A percentile compares a stretch with the other conserved stretches of the same genome.
These are phyloP conservation scores for Catotricha subobsoleta DNA, from an alignment of 2,888 invertebrate species.

Conservation along the genomic window DNA sequence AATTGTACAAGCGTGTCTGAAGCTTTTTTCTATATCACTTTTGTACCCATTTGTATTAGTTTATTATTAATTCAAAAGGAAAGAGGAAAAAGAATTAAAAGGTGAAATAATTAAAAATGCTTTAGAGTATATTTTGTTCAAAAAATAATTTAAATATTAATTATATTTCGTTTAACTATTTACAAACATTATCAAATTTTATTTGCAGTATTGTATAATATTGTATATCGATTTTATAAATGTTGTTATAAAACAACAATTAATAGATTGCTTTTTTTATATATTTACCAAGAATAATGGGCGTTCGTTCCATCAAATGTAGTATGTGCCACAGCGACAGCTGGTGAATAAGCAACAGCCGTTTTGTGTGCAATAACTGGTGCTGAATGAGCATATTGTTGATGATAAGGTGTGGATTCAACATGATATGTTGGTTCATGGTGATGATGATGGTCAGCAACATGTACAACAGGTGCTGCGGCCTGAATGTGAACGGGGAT, in stretches of 20 bases:
- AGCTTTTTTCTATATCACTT: too few relatives aligned
- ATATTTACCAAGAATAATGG: slow-evolving; percentile 5
- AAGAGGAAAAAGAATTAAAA: too few relatives aligned
- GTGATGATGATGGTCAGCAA: not conserved
- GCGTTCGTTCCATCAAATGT: slow-evolving; percentile 2
- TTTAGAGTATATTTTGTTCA: too few relatives aligned
- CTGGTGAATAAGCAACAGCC: slow-evolving; percentile 5
- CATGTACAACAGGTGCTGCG: not conserved
- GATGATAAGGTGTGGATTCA: not conserved
- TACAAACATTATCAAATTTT: too few relatives aligned
- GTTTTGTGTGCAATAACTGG: slow-evolving; percentile 3
- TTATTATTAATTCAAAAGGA: too few relatives aligned
- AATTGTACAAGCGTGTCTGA: too few relatives aligned
- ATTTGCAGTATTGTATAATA: not conserved
- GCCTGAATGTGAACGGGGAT: not conserved
- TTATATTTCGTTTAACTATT: too few relatives aligned
- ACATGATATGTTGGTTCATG: not conserved
- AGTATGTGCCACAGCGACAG: slow-evolving; percentile 4
- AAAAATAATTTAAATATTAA: too few relatives aligned
- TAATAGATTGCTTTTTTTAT: not conserved
- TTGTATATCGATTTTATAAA: not conserved
- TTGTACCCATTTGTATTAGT: too few relatives aligned
- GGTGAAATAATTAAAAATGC: too few relatives aligned
- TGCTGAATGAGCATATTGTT: not conserved
- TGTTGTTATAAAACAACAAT: not conserved